These are phyloP conservation scores for Hypolimnas misippus DNA, from an alignment of 2,888 invertebrate genomes.

Conservation along the genomic window DNA sequence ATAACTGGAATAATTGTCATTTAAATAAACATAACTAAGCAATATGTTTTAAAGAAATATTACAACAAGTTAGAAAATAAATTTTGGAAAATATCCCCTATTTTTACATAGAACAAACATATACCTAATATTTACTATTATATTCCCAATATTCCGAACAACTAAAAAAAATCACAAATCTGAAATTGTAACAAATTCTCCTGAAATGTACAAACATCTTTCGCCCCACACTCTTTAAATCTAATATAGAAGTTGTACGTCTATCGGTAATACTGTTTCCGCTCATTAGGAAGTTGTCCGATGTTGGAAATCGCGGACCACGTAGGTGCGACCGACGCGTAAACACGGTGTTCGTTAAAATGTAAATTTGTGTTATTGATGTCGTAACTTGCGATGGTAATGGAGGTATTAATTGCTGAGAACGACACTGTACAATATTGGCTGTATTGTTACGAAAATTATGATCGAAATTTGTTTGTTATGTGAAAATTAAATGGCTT, in stretches of 20 bases:
- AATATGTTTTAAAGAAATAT: too few species aligned
- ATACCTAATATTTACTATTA: too few species aligned
- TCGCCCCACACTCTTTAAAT: not conserved
- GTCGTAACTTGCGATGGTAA: not conserved
- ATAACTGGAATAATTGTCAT: too few species aligned
- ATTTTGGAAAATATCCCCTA: too few species aligned
- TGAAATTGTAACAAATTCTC: too few species aligned
- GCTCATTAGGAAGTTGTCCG: not conserved
- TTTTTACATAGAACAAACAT: too few species aligned
- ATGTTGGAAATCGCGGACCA: too few species aligned
- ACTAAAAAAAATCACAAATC: too few species aligned
- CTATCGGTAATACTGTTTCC: not conserved
- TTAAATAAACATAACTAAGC: too few species aligned
- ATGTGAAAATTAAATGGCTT: not conserved
- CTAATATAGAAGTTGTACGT: not conserved
- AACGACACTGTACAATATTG: not conserved
- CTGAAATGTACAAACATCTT: not conserved
- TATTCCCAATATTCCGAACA: too few species aligned
- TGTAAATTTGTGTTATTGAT: constrained; percentile 27
- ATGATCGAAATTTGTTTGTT: not conserved
- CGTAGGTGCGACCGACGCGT: constrained; percentile 6
- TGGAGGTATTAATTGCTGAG: constrained; percentile 8
- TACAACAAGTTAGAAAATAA: too few species aligned
- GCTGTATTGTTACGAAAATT: not conserved
- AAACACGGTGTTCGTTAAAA: constrained; percentile 19